Base-by-base conservation (phyloP, 2,888 invertebrate species). In the Cephalotes varians region DNA sequence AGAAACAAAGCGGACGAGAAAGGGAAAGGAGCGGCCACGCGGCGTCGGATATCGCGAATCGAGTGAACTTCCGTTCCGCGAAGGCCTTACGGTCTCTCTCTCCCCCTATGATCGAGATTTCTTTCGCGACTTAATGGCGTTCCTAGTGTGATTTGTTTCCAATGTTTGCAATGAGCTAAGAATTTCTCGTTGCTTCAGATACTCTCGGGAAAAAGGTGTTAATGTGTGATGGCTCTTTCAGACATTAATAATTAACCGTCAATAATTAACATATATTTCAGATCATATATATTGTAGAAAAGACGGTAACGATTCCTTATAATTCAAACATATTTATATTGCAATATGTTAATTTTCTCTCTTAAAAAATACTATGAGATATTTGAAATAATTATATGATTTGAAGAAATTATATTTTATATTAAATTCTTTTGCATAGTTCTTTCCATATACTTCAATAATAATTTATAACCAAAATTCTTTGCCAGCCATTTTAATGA, bases 1-100 rank as follows among this genome's bases (percentile, higher is more conserved):
- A 88, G 92, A 91, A 93, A 93, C 92, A 91, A 93, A 93, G 90
- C 89, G 87, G 65, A 82, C 69, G 84, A 82, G 85, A 84, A 65
- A 60, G 83, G 77, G 77, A 49, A 62, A 74, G 51, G 82, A 82
- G 51, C 49, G 64, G 65, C 54, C 51, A 65, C 58, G 47, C 51
- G 44, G 49, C 64, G 76, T 40, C 58, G 87, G 85, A 86, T 84
- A 87, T 87, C 82, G 82, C 83, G 84, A 81, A 83, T 81, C 73
- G 81, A 64, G 83, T 56, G 71, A 77, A 80, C 77, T 79, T 79
- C 77, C 77, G 77, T 79, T 79, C 77, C 77, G 69, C 77, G 77
- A 79, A 79, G 77, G 69, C 56, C 69, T 79, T 69, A 56, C 18
- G 28, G 31, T 56, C 56, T 69, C 44, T 25, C 77, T 21, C 40